Percentiles rank a stretch among this genome's conserved stretches.
These are phyloP conservation scores for Brienomyrus brachyistius DNA, from an alignment of 2,113 vertebrate species.

Conservation along the genomic window DNA sequence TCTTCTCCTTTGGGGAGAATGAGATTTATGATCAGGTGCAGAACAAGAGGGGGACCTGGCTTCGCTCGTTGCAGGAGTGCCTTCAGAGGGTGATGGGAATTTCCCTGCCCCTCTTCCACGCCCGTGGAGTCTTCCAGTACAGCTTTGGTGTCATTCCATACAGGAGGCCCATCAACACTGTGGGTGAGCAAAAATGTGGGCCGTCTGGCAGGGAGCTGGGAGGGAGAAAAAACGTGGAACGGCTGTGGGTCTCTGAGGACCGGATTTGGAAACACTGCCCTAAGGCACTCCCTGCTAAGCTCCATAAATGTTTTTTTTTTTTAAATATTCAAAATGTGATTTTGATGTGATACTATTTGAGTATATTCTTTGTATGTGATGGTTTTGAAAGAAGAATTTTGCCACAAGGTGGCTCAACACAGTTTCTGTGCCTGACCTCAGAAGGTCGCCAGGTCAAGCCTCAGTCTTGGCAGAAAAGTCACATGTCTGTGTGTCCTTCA, in stretches of 20 bases:
- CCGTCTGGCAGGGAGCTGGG: neutral
- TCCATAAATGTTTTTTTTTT: neutral
- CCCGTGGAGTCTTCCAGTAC: conserved; percentile 88
- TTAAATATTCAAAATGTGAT: neutral
- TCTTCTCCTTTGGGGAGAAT: conserved; percentile 92
- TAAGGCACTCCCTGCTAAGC: neutral
- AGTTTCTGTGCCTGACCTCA: neutral
- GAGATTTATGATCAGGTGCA: conserved; percentile 77
- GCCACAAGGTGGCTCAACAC: neutral
- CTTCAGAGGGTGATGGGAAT: conserved; percentile 80
- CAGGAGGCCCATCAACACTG: conserved; percentile 72
- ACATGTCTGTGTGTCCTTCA: neutral
- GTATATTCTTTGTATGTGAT: neutral
- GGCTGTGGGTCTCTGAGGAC: neutral
- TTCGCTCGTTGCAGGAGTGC: conserved; percentile 64
- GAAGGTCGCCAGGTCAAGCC: neutral
- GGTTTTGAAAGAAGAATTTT: neutral
- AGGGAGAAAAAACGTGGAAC: neutral
- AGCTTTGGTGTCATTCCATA: conserved; percentile 83
- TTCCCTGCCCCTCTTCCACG: conserved; percentile 82
- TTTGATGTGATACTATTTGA: neutral
- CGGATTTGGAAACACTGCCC: neutral
- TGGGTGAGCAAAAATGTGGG: conserved; percentile 66
- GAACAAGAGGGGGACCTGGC: conserved; percentile 71
- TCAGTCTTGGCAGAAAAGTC: neutral